Percentiles rank a stretch among this genome's conserved stretches.
Evolutionary conservation across 1,140 invertebrate species (phyloP).

Genomic region (Antheraea mylitta): DNA sequence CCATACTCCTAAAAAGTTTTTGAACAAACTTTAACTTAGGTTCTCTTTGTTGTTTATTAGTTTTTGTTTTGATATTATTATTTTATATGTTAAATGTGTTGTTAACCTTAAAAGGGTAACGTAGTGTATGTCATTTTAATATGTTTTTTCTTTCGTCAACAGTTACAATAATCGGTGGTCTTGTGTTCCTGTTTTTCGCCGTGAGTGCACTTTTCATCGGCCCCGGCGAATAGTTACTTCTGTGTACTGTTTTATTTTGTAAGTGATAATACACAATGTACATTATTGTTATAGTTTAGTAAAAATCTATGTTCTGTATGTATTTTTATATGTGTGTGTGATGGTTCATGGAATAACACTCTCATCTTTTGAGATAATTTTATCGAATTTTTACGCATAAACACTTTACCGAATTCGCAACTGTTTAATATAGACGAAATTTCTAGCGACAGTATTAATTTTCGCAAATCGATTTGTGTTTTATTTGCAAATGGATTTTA

Average conservation of each 20-base stretch:
- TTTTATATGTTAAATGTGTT: too few relatives aligned
- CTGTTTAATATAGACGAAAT: too few relatives aligned
- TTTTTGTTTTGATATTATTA: too few relatives aligned
- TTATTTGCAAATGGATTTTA: too few relatives aligned
- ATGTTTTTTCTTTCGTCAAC: conserved; percentile 74
- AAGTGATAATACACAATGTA: conserved; percentile 46
- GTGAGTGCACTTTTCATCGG: conserved; percentile 91
- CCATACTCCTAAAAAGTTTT: too few relatives aligned
- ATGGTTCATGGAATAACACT: conserved; percentile 11
- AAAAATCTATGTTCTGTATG: conserved; percentile 21
- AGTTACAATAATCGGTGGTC: conserved; percentile 95
- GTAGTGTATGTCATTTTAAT: background rate
- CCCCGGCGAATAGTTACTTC: conserved; percentile 64
- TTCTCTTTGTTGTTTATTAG: too few relatives aligned
- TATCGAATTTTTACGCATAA: too few relatives aligned
- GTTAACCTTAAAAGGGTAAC: too few relatives aligned
- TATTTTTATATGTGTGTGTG: conserved; percentile 10
- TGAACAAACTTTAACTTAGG: too few relatives aligned
- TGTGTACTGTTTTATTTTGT: conserved; percentile 27
- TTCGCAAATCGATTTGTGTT: too few relatives aligned
- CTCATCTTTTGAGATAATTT: background rate
- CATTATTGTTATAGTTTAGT: conserved; percentile 26
- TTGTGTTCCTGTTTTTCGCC: conserved; percentile 96
- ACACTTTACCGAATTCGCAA: background rate
- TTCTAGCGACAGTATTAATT: too few relatives aligned